Base-by-base conservation (phyloP, 2,888 invertebrate genomes). In the Teleogryllus oceanicus region DNA sequence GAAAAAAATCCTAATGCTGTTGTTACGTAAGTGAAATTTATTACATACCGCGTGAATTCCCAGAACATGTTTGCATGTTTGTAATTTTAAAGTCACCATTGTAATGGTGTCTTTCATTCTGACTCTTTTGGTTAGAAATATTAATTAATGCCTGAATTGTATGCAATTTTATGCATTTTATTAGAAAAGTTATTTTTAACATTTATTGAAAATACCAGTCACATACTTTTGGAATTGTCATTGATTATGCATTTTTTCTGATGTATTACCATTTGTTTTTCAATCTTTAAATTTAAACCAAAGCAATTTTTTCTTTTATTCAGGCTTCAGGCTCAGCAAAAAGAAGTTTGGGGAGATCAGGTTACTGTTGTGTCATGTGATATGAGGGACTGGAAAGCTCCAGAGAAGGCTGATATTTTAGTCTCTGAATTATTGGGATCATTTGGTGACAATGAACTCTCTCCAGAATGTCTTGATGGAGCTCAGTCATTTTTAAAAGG, bases 1-100 rank as follows among this genome's bases (percentile, higher is more conserved):
- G 99, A 99, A 87, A 99, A 99, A 87, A 99, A 99, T 89, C 96
- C 97, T 0, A 97, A 96, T 88, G 99, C 99, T 51, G 92, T 98
- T 74, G 92, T 95, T 78, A 96, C 96, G 83, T 88, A 83, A 86
- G 86, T 85, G 78, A 37, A 37, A 37, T 37, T 37, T 5, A 37
- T 37, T 37, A 4, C 1, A 37, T 8, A 37, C 37, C 37, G 1
- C 5, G 37, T 37, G 37, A 37, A 37, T 37, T 37, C 37, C 37
- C 37, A 37, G 8, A 21, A 21, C 21, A 21, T 21, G 37, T 8
- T 5, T 8, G 21, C 21, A 21, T 8, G 37, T 37, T 37, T 37
- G 37, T 37, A 37, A 37, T 37, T 37, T 37, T 37, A 8, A 37
- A 37, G 37, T 37, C 8, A 0, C 37, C 37, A 37, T 37, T 1